Evolutionary conservation across 1,140 invertebrate species (phyloP).

Genomic region (Drosophila ananassae): DNA sequence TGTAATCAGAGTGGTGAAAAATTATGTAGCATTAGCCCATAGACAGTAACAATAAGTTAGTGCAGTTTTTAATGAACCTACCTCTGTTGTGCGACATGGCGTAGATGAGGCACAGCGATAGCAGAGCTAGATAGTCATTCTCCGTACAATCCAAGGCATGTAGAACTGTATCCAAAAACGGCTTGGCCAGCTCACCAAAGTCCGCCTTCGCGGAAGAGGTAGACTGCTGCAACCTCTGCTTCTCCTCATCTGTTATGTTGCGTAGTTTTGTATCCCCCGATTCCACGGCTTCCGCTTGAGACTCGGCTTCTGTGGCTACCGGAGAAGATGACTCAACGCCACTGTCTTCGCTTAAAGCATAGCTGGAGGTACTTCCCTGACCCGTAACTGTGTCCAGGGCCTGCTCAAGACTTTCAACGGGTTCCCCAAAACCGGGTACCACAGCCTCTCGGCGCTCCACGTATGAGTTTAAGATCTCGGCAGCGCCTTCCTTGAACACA

Average conservation of each 20-base stretch:
- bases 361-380: slow-evolving; percentile 43
- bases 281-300: slow-evolving; percentile 19
- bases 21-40: slow-evolving; percentile 35
- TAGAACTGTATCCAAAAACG: slow-evolving; percentile 95
- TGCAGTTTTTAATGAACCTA: slow-evolving; percentile 76
- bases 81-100: slow-evolving; percentile 97
- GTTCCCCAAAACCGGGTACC: slow-evolving; percentile 84
- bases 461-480: slow-evolving; percentile 91
- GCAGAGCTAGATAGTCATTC: slow-evolving; percentile 97
- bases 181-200: slow-evolving; percentile 81
- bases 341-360: slow-evolving; percentile 60
- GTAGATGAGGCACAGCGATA: slow-evolving; percentile 96
- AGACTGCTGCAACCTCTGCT: slow-evolving; percentile 87
- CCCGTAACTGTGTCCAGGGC: slow-evolving; percentile 85
- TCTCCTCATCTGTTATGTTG: slow-evolving; percentile 97
- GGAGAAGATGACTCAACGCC: slow-evolving; percentile 48
- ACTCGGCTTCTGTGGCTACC: slow-evolving; percentile 33
- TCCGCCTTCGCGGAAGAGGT: slow-evolving; percentile 48
- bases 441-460: slow-evolving; percentile 85
- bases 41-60: slow-evolving; percentile 5
- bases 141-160: slow-evolving; percentile 93
- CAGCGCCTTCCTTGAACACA: slow-evolving; percentile 89
- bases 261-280: slow-evolving; percentile 56
- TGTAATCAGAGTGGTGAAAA: slow-evolving; percentile 45
- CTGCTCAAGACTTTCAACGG: slow-evolving; percentile 87